Evolutionary conservation across 1,140 invertebrate species (phyloP).

Genomic region (Pomphorhynchus laevis): DNA sequence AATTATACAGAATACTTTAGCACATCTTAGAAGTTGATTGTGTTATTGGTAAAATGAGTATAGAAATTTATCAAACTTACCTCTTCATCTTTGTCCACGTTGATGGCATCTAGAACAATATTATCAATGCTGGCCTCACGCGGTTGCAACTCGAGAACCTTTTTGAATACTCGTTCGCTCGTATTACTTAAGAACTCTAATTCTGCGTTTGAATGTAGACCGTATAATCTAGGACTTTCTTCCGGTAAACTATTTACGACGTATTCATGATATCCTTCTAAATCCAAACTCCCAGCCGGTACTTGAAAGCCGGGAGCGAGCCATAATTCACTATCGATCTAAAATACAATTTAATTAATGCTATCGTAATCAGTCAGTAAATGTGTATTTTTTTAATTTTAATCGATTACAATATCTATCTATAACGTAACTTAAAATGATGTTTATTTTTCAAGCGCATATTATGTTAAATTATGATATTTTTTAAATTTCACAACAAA

Average conservation of each 20-base stretch:
- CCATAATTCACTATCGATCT: constrained; percentile 57
- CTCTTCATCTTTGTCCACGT: too few species aligned
- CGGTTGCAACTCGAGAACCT: constrained; percentile 78
- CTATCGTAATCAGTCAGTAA: not conserved
- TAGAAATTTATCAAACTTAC: too few species aligned
- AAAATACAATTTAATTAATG: constrained; percentile 11
- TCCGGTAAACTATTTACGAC: constrained; percentile 58
- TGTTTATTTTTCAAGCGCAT: too few species aligned
- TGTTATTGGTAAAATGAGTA: too few species aligned
- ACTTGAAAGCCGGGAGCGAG: constrained; percentile 52
- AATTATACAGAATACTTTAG: too few species aligned
- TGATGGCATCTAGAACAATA: constrained; percentile 39
- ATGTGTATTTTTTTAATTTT: too few species aligned
- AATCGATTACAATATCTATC: too few species aligned
- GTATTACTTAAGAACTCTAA: constrained; percentile 65
- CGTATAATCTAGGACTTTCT: constrained; percentile 62
- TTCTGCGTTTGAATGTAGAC: constrained; percentile 73
- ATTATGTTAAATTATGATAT: too few species aligned
- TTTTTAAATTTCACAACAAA: too few species aligned
- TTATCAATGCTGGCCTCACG: constrained; percentile 42
- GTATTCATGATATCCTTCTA: constrained; percentile 53
- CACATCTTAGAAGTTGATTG: constrained; percentile 71
- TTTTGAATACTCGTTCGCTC: constrained; percentile 54
- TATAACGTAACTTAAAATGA: too few species aligned
- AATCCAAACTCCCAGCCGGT: constrained; percentile 48